These are phyloP conservation scores for Prosapia bicincta DNA, from an alignment of 2,888 invertebrate genomes.

Conservation along the genomic window DNA sequence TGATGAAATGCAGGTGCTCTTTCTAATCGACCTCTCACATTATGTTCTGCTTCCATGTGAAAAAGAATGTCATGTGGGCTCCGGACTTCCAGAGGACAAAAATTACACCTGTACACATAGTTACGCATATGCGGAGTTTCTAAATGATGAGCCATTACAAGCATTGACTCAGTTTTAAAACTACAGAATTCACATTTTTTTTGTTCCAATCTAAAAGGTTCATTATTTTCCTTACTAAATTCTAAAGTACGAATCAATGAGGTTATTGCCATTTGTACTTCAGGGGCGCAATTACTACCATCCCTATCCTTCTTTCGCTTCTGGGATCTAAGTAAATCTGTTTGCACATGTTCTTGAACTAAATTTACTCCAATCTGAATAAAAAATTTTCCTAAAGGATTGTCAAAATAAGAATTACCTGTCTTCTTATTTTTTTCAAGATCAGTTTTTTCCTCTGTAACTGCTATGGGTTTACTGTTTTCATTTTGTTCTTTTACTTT, in stretches of 20 bases:
- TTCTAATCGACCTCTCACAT: constrained; percentile 76
- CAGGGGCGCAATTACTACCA: constrained; percentile 58
- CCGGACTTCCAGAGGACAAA: constrained; percentile 75
- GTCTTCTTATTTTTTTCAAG: constrained; percentile 44
- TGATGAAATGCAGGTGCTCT: constrained; percentile 85
- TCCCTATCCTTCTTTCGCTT: constrained; percentile 76
- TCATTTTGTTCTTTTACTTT: constrained; percentile 42
- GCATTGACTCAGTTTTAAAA: constrained; percentile 81
- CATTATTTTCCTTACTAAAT: constrained; percentile 81
- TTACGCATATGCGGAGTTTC: constrained; percentile 91
- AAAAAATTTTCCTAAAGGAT: constrained; percentile 85
- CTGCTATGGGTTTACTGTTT: constrained; percentile 40
- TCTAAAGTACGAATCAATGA: constrained; percentile 82
- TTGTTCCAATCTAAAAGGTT: constrained; percentile 68
- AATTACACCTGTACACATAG: constrained; percentile 80
- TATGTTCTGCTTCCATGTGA: constrained; percentile 91
- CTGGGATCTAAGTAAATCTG: constrained; percentile 84
- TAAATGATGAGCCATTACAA: constrained; percentile 82
- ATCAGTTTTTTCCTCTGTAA: constrained; percentile 38
- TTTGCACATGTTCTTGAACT: constrained; percentile 90
- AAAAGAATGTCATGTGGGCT: constrained; percentile 84
- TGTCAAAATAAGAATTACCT: constrained; percentile 73
- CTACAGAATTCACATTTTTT: constrained; percentile 85
- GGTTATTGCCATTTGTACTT: constrained; percentile 71
- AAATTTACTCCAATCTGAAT: constrained; percentile 87